Evolutionary conservation across 2,888 invertebrate genomes (phyloP).

Genomic region (Caenorhabditis doughertyi): DNA sequence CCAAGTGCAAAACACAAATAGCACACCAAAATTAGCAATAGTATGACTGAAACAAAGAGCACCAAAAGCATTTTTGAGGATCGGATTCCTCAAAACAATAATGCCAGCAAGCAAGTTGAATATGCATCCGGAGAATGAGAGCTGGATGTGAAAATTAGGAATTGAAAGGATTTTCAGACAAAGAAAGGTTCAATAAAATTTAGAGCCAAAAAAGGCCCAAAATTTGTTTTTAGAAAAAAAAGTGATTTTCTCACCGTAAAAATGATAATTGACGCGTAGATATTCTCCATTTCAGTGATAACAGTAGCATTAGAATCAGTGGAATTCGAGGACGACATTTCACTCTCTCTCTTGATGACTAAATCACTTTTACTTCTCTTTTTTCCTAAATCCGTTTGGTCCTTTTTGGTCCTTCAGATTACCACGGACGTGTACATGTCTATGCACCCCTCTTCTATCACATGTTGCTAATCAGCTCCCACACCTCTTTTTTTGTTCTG

Average conservation of each 20-base stretch:
- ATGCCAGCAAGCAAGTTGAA: conserved; percentile 61
- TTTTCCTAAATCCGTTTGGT: no score
- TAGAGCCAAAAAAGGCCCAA: no score
- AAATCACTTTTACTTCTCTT: no score
- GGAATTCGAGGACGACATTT: neutral
- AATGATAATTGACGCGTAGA: conserved; percentile 49
- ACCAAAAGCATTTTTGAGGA: conserved; percentile 67
- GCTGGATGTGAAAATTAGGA: conserved; percentile 14
- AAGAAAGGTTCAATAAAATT: neutral
- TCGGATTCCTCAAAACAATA: conserved; percentile 63
- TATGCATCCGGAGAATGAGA: conserved; percentile 54
- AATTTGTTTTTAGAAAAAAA: neutral
- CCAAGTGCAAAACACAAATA: conserved; percentile 62
- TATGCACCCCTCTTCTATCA: no score
- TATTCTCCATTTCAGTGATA: conserved; percentile 35
- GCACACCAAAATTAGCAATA: conserved; percentile 66
- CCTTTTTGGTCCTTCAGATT: no score
- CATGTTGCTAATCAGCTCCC: no score
- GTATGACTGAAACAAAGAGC: conserved; percentile 67
- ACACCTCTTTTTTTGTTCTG: no score
- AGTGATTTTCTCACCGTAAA: conserved; percentile 41
- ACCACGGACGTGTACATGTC: no score
- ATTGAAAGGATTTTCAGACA: neutral
- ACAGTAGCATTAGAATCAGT: neutral
- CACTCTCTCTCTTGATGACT: no score